Percentiles rank a stretch among this genome's conserved stretches.
Evolutionary conservation across 2,888 invertebrate genomes (phyloP).

Genomic region (Sinhomidia bicolor): DNA sequence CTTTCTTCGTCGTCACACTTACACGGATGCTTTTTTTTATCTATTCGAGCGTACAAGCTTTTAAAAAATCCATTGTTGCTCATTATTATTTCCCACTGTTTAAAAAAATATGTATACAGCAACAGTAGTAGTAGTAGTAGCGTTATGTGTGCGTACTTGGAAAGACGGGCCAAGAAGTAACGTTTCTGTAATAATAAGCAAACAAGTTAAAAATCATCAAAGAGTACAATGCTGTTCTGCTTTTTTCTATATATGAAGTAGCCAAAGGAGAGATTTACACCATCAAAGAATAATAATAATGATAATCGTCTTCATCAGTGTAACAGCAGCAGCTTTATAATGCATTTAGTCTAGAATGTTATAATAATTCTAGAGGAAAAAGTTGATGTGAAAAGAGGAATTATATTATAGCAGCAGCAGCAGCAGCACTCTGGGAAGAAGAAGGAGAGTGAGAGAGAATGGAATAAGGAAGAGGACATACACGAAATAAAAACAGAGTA

Average conservation of each 20-base stretch:
- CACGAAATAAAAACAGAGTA: not conserved
- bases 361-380: not conserved
- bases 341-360: not conserved
- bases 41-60: constrained; percentile 46
- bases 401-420: not conserved
- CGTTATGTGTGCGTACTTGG: no score
- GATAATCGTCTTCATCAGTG: no score
- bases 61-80: constrained; percentile 69
- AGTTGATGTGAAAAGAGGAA: not conserved
- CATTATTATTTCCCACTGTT: constrained; percentile 63
- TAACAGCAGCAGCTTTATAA: not conserved
- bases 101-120: no score
- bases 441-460: not conserved
- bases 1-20: not conserved
- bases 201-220: constrained; percentile 3
- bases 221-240: constrained; percentile 14
- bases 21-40: constrained; percentile 45
- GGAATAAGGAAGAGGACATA: not conserved
- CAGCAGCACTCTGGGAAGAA: not conserved
- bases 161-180: constrained; percentile 17
- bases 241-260: not conserved
- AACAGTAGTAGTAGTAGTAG: no score
- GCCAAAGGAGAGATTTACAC: constrained; percentile 14
- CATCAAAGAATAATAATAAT: constrained; percentile 1
- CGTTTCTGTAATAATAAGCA: constrained; percentile 18